Conservation (phyloP, 2,113 vertebrate species). For the Rhea pennata region DNA sequence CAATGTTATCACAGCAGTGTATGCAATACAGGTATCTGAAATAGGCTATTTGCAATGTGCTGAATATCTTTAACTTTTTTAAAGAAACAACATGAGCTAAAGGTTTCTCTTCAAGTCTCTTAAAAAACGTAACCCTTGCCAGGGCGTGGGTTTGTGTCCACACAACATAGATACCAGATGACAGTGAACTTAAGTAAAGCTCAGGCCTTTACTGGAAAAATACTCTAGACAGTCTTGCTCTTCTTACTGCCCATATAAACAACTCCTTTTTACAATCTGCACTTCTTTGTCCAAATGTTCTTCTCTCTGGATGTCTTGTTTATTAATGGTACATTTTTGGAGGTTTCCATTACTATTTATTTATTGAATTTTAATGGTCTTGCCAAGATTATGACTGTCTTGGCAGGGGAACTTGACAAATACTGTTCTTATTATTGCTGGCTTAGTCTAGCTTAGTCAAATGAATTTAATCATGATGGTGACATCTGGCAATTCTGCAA, state of each 20-base stretch:
- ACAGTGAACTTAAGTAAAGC: not conserved
- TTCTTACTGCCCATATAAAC: not conserved
- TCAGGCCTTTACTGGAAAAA: not conserved
- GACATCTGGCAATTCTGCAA: constrained; percentile 41
- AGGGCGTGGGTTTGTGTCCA: not conserved
- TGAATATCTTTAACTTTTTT: not conserved
- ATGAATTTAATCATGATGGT: not conserved
- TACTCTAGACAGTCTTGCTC: not conserved
- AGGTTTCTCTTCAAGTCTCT: not conserved
- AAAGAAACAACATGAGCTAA: not conserved
- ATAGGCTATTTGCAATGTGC: not conserved
- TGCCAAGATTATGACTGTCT: not conserved
- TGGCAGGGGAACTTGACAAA: not conserved
- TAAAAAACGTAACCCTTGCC: not conserved
- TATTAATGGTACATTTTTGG: not conserved
- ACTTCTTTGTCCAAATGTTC: not conserved
- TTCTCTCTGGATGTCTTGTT: not conserved
- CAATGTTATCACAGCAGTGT: not conserved
- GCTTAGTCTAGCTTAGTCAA: not conserved
- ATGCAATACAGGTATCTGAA: not conserved
- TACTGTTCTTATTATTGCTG: not conserved
- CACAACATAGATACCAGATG: not conserved
- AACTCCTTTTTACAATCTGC: not conserved
- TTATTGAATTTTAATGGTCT: constrained; percentile 12
- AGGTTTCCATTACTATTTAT: not conserved